These are phyloP conservation scores for Podarcis siculus DNA, from an alignment of 2,797 vertebrate species.

Conservation along the genomic window DNA sequence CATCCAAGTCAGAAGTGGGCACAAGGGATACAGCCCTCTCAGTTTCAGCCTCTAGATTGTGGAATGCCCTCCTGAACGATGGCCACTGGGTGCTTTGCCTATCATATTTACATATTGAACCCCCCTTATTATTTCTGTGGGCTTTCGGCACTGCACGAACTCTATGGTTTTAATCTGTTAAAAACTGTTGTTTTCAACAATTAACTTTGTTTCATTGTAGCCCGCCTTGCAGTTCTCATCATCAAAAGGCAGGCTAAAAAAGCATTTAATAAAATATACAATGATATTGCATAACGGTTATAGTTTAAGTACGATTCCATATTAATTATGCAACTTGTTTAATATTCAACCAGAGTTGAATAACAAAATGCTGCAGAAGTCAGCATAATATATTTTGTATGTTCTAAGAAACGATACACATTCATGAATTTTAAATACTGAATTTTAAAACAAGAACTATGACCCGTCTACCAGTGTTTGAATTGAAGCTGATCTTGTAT, in stretches of 20 bases:
- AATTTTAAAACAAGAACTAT: constrained; percentile 33
- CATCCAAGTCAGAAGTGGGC: not conserved
- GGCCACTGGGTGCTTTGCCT: not conserved
- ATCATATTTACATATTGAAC: not conserved
- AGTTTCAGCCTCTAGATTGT: not conserved
- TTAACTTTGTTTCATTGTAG: not conserved
- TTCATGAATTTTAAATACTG: not conserved
- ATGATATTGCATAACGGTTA: not conserved
- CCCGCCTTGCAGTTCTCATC: not conserved
- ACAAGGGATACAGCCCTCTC: not conserved
- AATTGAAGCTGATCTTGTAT: constrained; percentile 27
- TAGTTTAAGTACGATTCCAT: not conserved
- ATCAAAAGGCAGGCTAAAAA: not conserved
- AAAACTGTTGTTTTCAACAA: not conserved
- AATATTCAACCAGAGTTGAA: not conserved
- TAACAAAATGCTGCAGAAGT: not conserved
- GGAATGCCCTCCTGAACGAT: not conserved
- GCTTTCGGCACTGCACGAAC: not conserved
- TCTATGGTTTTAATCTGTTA: not conserved
- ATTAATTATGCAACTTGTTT: not conserved
- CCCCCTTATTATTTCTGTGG: not conserved
- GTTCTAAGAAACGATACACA: not conserved
- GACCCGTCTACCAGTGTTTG: not conserved
- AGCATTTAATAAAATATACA: not conserved
- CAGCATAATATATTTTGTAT: not conserved